Evolutionary conservation across 2,888 invertebrate genomes (phyloP), one percentile per base, ranked within the genome.

Genomic region (Nomada goodeniana): DNA sequence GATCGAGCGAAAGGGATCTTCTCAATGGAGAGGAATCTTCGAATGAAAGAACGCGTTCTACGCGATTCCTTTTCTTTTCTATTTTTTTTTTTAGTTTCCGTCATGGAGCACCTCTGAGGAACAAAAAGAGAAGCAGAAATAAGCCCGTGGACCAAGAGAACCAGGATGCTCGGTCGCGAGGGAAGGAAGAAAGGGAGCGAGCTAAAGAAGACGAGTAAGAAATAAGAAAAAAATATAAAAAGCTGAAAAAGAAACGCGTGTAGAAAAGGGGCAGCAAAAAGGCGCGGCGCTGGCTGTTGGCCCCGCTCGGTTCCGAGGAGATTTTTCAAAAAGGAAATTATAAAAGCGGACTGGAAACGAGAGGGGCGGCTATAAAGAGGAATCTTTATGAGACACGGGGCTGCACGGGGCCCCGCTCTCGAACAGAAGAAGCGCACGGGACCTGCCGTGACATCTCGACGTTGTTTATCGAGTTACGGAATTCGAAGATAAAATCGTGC

Each of bases 241-340:
- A 42, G 10, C n/a, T 7, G n/a, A n/a, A 18, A 52, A 23, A n/a
- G 44, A 20, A n/a, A 47, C 20, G 36, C 18, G 7, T 11, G n/a
- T n/a, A n/a, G n/a, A 59, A 47, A 60, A 50, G 15, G 50, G 29
- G n/a, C 26, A 47, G 59, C 5, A n/a, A 42, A 20, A 36, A 60
- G 70, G 70, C 72, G 64, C 42, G 26, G 53, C 18, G 70, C 15
- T 50, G 63, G 52, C 53, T 18, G 50, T 59, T 53, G 50, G 82
- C 52, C 59, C 42, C 26, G 72, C 52, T 75, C 63, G 36, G 73
- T 79, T 69, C 63, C 55, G 69, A 65, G 76, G 61, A 74, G 86
- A 91, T 91, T 92, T 92, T 92, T 92, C 90, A 89, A 91, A 93
- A 93, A 93, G 91, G 91, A 92, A 93, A 93, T 93, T 93, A 93